phyloP scores from a whole-genome alignment of 2,888 invertebrate species.

The Muschampia plurimacula region DNA sequence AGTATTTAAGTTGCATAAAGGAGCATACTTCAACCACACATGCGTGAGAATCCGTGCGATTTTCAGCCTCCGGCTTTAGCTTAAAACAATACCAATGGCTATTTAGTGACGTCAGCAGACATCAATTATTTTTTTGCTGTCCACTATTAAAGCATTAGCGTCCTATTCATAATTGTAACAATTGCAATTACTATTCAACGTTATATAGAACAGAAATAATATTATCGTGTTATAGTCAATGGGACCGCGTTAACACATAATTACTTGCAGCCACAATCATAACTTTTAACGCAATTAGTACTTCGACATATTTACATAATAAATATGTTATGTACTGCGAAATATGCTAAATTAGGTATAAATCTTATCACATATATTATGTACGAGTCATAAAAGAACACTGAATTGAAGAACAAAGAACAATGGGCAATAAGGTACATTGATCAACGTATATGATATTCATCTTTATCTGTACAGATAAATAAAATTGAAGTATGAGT shows the following conservation, averaged over 20 bases:
- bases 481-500: no score
- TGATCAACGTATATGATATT: background rate
- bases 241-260: background rate
- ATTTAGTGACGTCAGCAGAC: slow-evolving; percentile 12
- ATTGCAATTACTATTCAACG: background rate
- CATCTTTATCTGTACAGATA: background rate
- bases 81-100: slow-evolving; percentile 16
- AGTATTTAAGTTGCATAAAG: no score
- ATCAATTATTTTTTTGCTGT: slow-evolving; percentile 10
- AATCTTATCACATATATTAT: background rate
- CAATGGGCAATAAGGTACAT: background rate
- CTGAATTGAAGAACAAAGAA: no score
- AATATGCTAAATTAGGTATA: background rate
- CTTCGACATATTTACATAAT: background rate
- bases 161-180: slow-evolving; percentile 19
- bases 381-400: no score
- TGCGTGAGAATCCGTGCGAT: background rate
- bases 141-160: slow-evolving; percentile 8
- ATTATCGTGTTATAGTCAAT: slow-evolving; percentile 6
- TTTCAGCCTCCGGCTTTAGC: slow-evolving; percentile 7
- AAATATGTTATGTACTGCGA: background rate
- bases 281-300: background rate
- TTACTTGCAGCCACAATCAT: slow-evolving; percentile 1
- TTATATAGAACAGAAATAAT: slow-evolving; percentile 8
- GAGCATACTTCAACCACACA: background rate